A percentile compares a stretch with the other conserved stretches of the same genome.
These are phyloP conservation scores for Cepphus grylle DNA, from an alignment of 2,113 vertebrate genomes.

Conservation along the genomic window DNA sequence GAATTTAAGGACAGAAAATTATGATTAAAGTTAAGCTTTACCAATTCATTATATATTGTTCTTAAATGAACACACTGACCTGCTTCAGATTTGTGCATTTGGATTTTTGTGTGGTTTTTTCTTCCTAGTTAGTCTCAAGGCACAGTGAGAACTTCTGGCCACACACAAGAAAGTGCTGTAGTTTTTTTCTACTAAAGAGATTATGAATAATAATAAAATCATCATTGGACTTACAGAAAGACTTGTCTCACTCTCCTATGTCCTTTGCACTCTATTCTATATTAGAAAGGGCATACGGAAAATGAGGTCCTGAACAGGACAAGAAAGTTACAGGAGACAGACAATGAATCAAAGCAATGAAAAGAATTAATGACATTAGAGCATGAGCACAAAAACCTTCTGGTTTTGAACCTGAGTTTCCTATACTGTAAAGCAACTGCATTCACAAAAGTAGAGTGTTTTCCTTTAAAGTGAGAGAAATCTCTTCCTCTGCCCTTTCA, in stretches of 20 bases:
- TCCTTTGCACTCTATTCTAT: neutral
- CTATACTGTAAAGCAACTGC: neutral
- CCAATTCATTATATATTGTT: neutral
- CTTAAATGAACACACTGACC: neutral
- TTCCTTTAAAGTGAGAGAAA: neutral
- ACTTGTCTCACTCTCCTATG: neutral
- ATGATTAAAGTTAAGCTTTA: neutral
- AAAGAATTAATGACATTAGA: neutral
- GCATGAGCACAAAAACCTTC: neutral
- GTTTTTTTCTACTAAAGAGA: neutral
- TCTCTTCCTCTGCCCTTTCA: neutral
- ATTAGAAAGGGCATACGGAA: neutral
- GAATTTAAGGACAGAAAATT: neutral
- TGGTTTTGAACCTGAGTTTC: neutral
- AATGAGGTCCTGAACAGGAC: neutral
- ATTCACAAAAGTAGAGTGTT: neutral
- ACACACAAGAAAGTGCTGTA: rapidly evolving
- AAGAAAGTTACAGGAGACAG: neutral
- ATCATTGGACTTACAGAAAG: neutral
- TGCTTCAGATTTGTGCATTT: neutral
- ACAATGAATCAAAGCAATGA: neutral
- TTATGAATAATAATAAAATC: neutral
- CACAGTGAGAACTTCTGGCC: neutral
- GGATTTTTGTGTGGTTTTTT: neutral
- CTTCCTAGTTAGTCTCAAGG: neutral